These are phyloP conservation scores for Gymnoscopelus braueri DNA, from an alignment of 2,797 vertebrate genomes.

Conservation along the genomic window DNA sequence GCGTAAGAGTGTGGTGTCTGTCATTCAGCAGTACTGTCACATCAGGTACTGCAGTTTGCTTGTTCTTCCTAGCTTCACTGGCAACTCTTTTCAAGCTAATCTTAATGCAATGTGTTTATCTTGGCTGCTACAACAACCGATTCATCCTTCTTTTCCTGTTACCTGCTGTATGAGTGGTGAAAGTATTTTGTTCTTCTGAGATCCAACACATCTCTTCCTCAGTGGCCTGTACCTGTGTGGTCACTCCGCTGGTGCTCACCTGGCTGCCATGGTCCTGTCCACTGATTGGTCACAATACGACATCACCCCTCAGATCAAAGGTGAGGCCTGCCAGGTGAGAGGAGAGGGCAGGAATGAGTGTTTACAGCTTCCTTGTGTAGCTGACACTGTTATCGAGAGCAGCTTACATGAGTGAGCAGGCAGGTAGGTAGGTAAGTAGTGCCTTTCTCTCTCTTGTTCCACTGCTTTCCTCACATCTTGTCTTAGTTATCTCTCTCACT, in stretches of 20 bases:
- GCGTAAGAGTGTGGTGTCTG: constrained; percentile 82
- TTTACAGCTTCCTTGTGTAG: no score
- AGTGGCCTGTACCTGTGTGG: constrained; percentile 93
- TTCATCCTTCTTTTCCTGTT: not conserved
- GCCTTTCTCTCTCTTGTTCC: not conserved
- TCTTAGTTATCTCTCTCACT: not conserved
- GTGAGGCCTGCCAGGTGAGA: constrained; percentile 64
- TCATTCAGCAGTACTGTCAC: constrained; percentile 80
- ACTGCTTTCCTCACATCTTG: not conserved
- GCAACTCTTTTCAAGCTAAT: not conserved
- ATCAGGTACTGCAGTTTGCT: constrained; percentile 79
- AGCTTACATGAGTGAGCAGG: not conserved
- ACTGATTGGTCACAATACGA: constrained; percentile 86
- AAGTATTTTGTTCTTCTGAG: not conserved
- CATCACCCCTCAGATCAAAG: constrained; percentile 87
- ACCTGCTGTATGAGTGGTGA: not conserved
- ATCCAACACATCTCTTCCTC: constrained; percentile 15
- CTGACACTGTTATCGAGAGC: no score
- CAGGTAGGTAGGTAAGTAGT: not conserved
- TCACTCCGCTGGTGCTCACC: constrained; percentile 94
- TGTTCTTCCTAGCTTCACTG: not conserved
- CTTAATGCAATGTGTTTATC: not conserved
- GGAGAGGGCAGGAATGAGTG: not conserved
- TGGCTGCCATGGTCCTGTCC: constrained; percentile 90
- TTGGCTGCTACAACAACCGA: no score